Conservation (phyloP, 2,888 invertebrate species). For the Cremastinae sp. region DNA sequence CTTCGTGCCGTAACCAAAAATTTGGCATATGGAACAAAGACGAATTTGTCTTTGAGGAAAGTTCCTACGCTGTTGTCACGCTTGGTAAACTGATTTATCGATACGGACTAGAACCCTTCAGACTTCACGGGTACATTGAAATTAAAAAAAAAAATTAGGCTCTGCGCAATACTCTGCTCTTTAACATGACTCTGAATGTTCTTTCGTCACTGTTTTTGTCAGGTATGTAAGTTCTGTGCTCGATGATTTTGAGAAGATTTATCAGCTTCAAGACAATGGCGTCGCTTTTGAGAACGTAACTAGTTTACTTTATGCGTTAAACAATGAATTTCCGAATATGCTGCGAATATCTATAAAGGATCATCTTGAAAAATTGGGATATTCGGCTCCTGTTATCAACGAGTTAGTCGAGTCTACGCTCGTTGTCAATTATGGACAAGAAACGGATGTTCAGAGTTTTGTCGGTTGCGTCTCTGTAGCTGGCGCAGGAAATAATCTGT, state of each 20-base stretch:
- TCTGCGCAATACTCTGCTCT: background rate
- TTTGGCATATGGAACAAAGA: slow-evolving; percentile 82
- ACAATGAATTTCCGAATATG: slow-evolving; percentile 80
- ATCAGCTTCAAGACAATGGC: slow-evolving; percentile 82
- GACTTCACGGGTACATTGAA: slow-evolving; percentile 76
- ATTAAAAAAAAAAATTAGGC: background rate
- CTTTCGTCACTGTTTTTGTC: slow-evolving; percentile 21
- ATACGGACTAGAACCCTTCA: slow-evolving; percentile 82
- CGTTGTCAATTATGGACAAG: slow-evolving; percentile 85
- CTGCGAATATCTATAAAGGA: slow-evolving; percentile 78
- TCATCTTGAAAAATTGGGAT: slow-evolving; percentile 79
- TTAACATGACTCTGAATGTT: background rate
- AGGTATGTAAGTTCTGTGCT: slow-evolving; percentile 69
- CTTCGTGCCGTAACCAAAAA: slow-evolving; percentile 60
- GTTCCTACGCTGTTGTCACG: slow-evolving; percentile 80
- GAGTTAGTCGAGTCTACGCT: slow-evolving; percentile 83
- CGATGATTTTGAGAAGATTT: slow-evolving; percentile 81
- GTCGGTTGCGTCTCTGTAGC: slow-evolving; percentile 81
- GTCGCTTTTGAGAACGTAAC: slow-evolving; percentile 81
- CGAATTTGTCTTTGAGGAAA: slow-evolving; percentile 82
- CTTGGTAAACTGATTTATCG: slow-evolving; percentile 81
- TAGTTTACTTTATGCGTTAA: slow-evolving; percentile 82
- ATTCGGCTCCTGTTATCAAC: slow-evolving; percentile 81
- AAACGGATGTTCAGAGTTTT: slow-evolving; percentile 82
- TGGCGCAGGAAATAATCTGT: slow-evolving; percentile 82